phyloP scores from a whole-genome alignment of 2,113 vertebrate genomes.

The Aptenodytes patagonicus region DNA sequence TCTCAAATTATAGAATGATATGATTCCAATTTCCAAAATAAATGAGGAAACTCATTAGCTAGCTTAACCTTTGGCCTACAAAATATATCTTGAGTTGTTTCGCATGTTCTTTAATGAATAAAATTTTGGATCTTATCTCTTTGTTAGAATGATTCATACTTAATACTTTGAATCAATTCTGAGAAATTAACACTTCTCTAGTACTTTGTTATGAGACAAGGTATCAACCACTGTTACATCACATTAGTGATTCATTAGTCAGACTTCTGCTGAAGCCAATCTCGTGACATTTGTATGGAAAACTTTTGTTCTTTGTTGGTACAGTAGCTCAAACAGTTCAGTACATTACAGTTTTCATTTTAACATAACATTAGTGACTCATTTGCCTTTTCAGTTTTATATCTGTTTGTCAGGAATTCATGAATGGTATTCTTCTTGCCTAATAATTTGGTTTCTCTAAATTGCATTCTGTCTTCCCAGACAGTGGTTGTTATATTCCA shows the following conservation, averaged over 20 bases:
- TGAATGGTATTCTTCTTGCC: neutral
- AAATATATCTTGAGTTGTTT: neutral
- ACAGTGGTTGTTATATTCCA: neutral
- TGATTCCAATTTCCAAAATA: neutral
- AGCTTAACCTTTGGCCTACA: neutral
- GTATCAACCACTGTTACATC: conserved; percentile 10
- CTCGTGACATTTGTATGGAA: neutral
- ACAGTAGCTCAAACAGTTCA: conserved; percentile 32
- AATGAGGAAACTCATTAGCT: neutral
- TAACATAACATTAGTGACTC: conserved; percentile 18
- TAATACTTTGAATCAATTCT: conserved; percentile 9
- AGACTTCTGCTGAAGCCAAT: conserved; percentile 46
- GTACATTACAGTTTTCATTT: neutral
- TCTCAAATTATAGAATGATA: neutral
- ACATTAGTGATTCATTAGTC: conserved; percentile 46
- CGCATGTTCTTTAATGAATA: neutral
- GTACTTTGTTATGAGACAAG: conserved; percentile 21
- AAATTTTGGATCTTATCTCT: neutral
- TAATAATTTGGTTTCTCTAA: neutral
- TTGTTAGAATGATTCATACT: conserved; percentile 31
- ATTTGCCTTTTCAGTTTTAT: conserved; percentile 15
- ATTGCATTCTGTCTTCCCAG: neutral
- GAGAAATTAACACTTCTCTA: conserved; percentile 20
- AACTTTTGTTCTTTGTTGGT: conserved; percentile 27
- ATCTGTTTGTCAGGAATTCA: neutral